phyloP scores from a whole-genome alignment of 2,797 vertebrate genomes.

The Geotria australis region DNA sequence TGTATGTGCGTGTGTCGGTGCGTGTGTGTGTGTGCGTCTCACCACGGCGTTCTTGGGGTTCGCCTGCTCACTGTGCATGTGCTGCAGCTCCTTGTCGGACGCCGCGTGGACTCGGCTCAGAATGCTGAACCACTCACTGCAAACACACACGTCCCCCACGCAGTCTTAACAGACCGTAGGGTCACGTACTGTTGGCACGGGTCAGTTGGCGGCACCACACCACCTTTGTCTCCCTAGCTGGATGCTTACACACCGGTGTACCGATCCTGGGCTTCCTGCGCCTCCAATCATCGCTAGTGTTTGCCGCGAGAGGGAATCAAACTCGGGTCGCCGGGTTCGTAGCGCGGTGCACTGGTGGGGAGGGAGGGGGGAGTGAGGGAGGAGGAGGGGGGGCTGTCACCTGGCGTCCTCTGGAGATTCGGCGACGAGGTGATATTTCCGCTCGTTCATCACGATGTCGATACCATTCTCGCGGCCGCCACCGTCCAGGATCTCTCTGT shows the following conservation, averaged over 20 bases:
- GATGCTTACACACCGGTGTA: too few species aligned
- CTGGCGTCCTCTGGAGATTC: constrained; percentile 70
- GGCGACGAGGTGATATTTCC: constrained; percentile 61
- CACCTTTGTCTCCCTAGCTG: too few species aligned
- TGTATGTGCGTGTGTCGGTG: too few species aligned
- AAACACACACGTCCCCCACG: neutral
- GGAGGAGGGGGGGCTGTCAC: constrained; percentile 9
- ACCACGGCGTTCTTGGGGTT: constrained; percentile 51
- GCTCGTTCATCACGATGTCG: constrained; percentile 49
- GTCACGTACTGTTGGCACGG: too few species aligned
- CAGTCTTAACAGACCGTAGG: too few species aligned
- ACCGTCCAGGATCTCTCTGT: constrained; percentile 62
- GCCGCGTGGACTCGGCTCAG: constrained; percentile 36
- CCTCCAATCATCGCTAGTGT: too few species aligned
- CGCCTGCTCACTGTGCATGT: constrained; percentile 40
- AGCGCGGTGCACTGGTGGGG: too few species aligned
- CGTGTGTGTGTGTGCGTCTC: constrained; percentile 6
- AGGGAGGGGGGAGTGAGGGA: constrained; percentile 7
- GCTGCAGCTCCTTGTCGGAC: constrained; percentile 26
- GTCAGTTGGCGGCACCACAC: too few species aligned
- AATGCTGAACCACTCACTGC: constrained; percentile 39
- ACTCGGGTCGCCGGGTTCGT: too few species aligned
- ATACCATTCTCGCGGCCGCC: constrained; percentile 72
- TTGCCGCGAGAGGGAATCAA: too few species aligned
- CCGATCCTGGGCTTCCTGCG: too few species aligned